Percentiles rank a stretch among this genome's conserved stretches.
Conservation (phyloP, 2,797 vertebrate genomes). For the Pitangus sulphuratus region DNA sequence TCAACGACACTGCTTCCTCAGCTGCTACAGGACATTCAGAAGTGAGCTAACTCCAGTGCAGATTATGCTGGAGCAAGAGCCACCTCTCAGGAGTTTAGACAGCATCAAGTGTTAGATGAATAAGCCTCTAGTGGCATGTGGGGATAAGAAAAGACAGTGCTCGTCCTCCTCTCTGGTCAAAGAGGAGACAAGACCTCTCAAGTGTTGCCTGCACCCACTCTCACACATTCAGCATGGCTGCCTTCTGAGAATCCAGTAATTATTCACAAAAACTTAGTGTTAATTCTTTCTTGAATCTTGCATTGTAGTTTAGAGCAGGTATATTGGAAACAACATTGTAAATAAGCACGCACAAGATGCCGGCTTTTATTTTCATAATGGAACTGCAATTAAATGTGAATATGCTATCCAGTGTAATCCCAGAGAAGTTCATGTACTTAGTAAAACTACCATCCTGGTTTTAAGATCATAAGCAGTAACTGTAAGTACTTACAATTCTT, state of each 20-base stretch:
- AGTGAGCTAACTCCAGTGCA: neutral
- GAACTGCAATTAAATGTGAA: neutral
- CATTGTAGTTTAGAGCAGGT: neutral
- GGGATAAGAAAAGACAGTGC: neutral
- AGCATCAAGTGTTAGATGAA: neutral
- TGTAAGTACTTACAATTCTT: neutral
- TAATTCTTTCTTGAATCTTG: neutral
- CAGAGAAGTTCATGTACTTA: neutral
- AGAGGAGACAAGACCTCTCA: neutral
- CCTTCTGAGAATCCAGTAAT: neutral
- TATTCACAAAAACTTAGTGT: neutral
- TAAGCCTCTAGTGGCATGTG: accelerated
- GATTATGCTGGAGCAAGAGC: neutral
- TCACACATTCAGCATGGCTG: accelerated
- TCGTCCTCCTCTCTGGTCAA: neutral
- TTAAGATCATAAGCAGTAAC: neutral
- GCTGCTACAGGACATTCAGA: neutral
- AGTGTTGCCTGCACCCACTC: accelerated
- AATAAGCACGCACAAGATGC: neutral
- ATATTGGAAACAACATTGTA: neutral
- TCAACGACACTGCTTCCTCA: neutral
- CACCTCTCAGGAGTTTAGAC: neutral
- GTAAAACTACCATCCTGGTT: neutral
- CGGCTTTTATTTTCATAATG: neutral
- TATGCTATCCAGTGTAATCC: neutral